Base-by-base conservation (phyloP, 2,888 invertebrate genomes). In the Tiliacea aurago region DNA sequence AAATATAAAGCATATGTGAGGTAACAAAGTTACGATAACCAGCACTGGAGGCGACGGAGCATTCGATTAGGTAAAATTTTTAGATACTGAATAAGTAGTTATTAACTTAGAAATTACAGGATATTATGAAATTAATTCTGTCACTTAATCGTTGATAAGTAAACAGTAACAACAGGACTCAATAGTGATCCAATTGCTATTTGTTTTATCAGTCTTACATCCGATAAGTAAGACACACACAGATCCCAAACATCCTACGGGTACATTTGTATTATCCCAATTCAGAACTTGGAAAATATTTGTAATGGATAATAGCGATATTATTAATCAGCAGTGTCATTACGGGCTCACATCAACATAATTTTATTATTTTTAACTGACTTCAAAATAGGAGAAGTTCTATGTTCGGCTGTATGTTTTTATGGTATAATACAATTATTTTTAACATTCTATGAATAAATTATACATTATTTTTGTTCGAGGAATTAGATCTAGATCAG, bases 51-150 rank as follows among this genome's bases (percentile, higher is more conserved):
- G 68, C 47, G 69, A 37, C 6, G 6, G 20, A 37, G 37, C 37
- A 67, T 37, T 49, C 7, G 15, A 68, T 49, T 49, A 41, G 47
- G 20, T 23, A 23, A 47, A 69, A 66, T 47, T n/a, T n/a, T n/a
- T n/a, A n/a, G n/a, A n/a, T n/a, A n/a, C n/a, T n/a, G n/a, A n/a
- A n/a, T n/a, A n/a, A n/a, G n/a, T n/a, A n/a, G n/a, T n/a, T n/a
- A n/a, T n/a, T n/a, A n/a, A 33, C 33, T 33, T 33, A 33, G 33
- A 33, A 33, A 33, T 33, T 2, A 4, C 2, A 33, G 33, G 33
- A 33, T 33, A 33, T 33, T n/a, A n/a, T n/a, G n/a, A n/a, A n/a
- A n/a, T n/a, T n/a, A n/a, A n/a, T n/a, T n/a, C n/a, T n/a, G n/a
- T 49, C 23, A 7, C 15, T 20, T 11, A n/a, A 5, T n/a, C 33